A percentile compares a stretch with the other conserved stretches of the same genome.
phyloP scores from a whole-genome alignment of 2,113 vertebrate genomes.

The Strigops habroptila region DNA sequence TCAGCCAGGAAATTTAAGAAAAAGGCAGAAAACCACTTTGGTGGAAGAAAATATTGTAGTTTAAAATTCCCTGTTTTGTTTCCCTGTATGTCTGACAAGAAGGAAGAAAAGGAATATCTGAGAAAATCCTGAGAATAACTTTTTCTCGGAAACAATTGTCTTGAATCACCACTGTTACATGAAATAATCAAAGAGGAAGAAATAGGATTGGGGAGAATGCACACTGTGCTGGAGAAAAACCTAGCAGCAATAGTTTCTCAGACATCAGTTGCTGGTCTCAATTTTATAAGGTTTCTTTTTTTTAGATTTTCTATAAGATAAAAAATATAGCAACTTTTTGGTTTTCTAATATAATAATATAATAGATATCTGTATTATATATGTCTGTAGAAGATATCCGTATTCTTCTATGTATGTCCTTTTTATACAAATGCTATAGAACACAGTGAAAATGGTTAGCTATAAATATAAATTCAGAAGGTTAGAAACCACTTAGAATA shows the following conservation, averaged over 20 bases:
- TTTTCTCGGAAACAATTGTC: background rate
- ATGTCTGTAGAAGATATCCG: too few species aligned
- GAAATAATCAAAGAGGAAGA: background rate
- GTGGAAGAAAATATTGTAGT: background rate
- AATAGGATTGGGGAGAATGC: background rate
- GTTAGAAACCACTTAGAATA: background rate
- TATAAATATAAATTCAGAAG: background rate
- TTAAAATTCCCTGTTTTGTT: background rate
- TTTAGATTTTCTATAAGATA: fast-evolving
- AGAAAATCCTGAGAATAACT: background rate
- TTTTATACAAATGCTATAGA: background rate
- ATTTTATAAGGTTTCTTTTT: background rate
- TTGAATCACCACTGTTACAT: background rate
- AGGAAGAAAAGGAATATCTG: background rate
- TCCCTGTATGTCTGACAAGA: background rate
- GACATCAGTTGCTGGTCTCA: background rate
- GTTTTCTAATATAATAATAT: background rate
- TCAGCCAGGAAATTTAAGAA: background rate
- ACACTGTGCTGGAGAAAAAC: background rate
- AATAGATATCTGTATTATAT: background rate
- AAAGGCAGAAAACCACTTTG: background rate
- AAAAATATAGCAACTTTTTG: background rate
- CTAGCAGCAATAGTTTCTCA: background rate
- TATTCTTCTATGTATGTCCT: background rate
- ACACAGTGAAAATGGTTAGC: background rate